These are phyloP conservation scores for Pseudonaja textilis DNA, from an alignment of 2,113 vertebrate genomes.

Conservation along the genomic window DNA sequence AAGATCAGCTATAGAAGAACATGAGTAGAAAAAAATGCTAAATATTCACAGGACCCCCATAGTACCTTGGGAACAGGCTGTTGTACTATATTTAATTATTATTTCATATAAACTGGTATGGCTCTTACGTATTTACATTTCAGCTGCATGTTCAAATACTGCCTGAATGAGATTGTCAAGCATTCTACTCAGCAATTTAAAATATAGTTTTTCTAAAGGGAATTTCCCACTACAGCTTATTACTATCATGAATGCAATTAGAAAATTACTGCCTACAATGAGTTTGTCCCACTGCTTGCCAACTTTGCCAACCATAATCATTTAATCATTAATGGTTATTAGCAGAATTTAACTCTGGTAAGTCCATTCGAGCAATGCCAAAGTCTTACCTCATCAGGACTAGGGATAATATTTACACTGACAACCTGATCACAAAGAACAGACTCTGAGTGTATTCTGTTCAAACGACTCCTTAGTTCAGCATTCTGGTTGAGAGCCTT, in stretches of 20 bases:
- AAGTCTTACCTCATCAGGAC: constrained; percentile 90
- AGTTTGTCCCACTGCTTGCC: not conserved
- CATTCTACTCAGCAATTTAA: constrained; percentile 19
- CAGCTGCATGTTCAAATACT: constrained; percentile 31
- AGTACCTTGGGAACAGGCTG: not conserved
- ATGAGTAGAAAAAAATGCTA: not conserved
- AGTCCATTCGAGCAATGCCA: constrained; percentile 56
- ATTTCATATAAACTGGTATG: not conserved
- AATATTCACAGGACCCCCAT: not conserved
- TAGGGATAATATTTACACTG: constrained; percentile 98
- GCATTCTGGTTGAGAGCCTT: constrained; percentile 96
- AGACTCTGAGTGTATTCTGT: constrained; percentile 97
- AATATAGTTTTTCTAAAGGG: constrained; percentile 13
- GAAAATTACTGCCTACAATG: not conserved
- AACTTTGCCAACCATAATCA: constrained; percentile 31
- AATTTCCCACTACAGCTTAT: constrained; percentile 17
- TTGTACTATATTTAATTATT: not conserved
- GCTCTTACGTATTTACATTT: not conserved
- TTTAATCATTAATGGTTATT: constrained; percentile 50
- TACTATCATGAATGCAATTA: constrained; percentile 12
- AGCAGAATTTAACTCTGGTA: constrained; percentile 53
- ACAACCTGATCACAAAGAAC: constrained; percentile 95
- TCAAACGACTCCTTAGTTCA: constrained; percentile 94
- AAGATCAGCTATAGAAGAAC: not conserved
- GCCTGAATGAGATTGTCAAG: constrained; percentile 1